Evolutionary conservation across 1,140 invertebrate genomes (phyloP), one percentile per base, ranked within the genome.

Genomic region (Drosophila guanche): DNA sequence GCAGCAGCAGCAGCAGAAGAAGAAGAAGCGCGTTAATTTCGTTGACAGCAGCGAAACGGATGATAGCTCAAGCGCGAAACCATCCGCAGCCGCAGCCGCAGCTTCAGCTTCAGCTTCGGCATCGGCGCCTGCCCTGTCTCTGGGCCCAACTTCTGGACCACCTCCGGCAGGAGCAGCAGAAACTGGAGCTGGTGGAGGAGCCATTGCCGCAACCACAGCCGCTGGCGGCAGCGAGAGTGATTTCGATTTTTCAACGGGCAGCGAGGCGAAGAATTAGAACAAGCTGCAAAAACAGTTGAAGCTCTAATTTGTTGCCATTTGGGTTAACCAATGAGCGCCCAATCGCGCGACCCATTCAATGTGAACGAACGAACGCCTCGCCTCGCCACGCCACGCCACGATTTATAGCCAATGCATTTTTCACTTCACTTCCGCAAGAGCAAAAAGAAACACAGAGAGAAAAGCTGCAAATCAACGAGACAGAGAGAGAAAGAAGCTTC

Each of bases 21-120:
- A 91, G 75, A 91, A 91, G 81, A 91, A 91, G 74, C 88, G 88
- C 85, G 90, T 91, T 69, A 91, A 89, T 84, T 91, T 91, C 74
- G 90, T 91, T 78, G 90, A 91, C 74, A 91, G 90, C 81, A 91
- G 90, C 68, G 90, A 91, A 88, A 91, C 90, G 70, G 90, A 91
- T 88, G 90, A 91, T 48, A 91, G 90, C 76, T 91, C 88, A 78
- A 79, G 81, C 72, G 86, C 61, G 61, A 89, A 90, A 79, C 73
- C 83, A 65, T 67, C 62, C 61, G 83, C 61, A 45, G 61, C 63
- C 48, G 54, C 71, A 53, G 16, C 42, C 25, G 8, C 58, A 52
- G 4, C 57, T 14, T 20, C 56, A 3, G 12, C 46, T 33, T 12
- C 51, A 16, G n/a, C n/a, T 16, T 56, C 47, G 14, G 12, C 53